These are phyloP conservation scores for Heliconius ismenius DNA, from an alignment of 2,888 invertebrate genomes.

Conservation along the genomic window DNA sequence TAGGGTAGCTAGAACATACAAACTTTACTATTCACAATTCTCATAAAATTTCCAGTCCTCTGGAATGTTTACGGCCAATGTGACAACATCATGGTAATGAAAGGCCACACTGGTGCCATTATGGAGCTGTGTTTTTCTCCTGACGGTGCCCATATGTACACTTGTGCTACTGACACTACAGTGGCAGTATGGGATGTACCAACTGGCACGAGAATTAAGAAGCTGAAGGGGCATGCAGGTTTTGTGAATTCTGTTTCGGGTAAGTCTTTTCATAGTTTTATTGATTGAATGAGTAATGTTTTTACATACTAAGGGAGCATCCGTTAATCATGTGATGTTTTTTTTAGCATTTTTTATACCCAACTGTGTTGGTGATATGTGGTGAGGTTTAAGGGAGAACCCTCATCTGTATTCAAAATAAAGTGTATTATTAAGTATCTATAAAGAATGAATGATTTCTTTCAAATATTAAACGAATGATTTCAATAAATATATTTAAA, in stretches of 20 bases:
- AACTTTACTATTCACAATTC: too few species aligned
- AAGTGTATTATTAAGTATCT: too few species aligned
- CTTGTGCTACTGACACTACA: slow-evolving; percentile 97
- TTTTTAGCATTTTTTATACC: too few species aligned
- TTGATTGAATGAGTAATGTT: not conserved
- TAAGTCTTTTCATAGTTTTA: slow-evolving; percentile 42
- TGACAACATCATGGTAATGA: slow-evolving; percentile 96
- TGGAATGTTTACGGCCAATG: slow-evolving; percentile 99
- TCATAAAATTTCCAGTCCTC: slow-evolving; percentile 81
- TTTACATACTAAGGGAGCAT: too few species aligned
- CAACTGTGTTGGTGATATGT: too few species aligned
- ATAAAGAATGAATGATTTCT: too few species aligned
- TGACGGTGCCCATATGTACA: slow-evolving; percentile 91
- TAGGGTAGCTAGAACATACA: too few species aligned
- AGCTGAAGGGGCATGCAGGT: slow-evolving; percentile 90
- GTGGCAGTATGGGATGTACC: slow-evolving; percentile 97
- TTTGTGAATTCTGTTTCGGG: slow-evolving; percentile 89
- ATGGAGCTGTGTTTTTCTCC: slow-evolving; percentile 95
- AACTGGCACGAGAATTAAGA: slow-evolving; percentile 92
- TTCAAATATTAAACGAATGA: too few species aligned
- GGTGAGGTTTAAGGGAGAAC: too few species aligned
- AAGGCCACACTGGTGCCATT: slow-evolving; percentile 96
- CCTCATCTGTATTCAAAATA: too few species aligned
- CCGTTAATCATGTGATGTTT: too few species aligned
- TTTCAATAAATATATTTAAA: not conserved